A percentile compares a stretch with the other conserved stretches of the same genome.
phyloP scores from a whole-genome alignment of 2,797 vertebrate species.

The Bovichtus diacanthus region DNA sequence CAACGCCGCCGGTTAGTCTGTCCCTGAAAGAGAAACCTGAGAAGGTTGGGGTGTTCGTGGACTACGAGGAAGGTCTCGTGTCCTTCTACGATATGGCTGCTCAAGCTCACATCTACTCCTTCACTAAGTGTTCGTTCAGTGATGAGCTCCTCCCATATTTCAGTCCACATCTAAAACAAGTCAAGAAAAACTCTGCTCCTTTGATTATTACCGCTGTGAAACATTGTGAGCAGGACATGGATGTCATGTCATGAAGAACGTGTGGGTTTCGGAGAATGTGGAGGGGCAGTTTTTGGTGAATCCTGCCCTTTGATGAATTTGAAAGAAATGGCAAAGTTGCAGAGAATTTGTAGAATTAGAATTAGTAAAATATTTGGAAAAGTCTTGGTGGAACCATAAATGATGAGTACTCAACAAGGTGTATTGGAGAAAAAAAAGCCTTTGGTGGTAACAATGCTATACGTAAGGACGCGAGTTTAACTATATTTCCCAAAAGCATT shows the following conservation, averaged over 20 bases:
- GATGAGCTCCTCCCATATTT: conserved; percentile 69
- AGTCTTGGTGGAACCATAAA: too few species aligned
- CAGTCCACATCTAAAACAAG: conserved; percentile 57
- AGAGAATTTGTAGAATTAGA: too few species aligned
- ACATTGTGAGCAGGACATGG: not conserved
- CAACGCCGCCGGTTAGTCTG: conserved; percentile 10
- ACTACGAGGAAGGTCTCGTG: conserved; percentile 58
- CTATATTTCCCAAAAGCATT: too few species aligned
- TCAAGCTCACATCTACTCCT: conserved; percentile 63
- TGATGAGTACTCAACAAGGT: too few species aligned
- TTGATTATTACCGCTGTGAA: conserved; percentile 54
- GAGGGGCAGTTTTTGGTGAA: too few species aligned
- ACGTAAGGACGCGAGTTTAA: too few species aligned
- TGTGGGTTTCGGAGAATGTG: not conserved
- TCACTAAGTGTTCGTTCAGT: conserved; percentile 45
- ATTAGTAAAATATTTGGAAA: too few species aligned
- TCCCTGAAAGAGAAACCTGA: conserved; percentile 28
- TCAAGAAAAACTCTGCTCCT: conserved; percentile 49
- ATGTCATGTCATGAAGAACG: not conserved
- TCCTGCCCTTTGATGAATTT: too few species aligned
- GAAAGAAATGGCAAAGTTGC: too few species aligned
- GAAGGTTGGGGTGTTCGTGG: conserved; percentile 72
- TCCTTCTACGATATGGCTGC: conserved; percentile 68
- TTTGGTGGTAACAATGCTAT: too few species aligned
- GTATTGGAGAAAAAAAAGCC: too few species aligned